Conservation (phyloP, 2,113 vertebrate genomes). For the Rallus limicola region DNA sequence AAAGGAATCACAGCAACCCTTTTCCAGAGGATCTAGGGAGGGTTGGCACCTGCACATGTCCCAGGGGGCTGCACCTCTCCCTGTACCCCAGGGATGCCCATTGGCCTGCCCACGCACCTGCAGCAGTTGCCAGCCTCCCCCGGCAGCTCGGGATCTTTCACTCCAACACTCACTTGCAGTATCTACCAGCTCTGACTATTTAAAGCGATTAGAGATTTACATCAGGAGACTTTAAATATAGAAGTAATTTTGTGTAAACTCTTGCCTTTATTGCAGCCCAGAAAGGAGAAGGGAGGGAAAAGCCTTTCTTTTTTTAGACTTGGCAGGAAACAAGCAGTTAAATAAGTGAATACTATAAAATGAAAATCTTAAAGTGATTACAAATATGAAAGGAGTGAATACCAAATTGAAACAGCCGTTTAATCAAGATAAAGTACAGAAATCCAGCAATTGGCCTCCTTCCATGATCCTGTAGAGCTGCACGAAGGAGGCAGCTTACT, state of each 20-base stretch:
- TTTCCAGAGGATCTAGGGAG: neutral
- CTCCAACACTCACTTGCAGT: neutral
- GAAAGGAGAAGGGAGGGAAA: conserved; percentile 26
- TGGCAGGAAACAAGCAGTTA: conserved; percentile 58
- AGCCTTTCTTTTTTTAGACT: conserved; percentile 41
- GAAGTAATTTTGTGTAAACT: conserved; percentile 42
- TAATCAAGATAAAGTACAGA: conserved; percentile 43
- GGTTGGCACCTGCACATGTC: neutral
- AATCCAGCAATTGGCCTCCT: conserved; percentile 28
- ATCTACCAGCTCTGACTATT: neutral
- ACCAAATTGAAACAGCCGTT: conserved; percentile 24
- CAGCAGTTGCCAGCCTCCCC: neutral
- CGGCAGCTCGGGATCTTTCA: neutral
- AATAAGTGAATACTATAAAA: conserved; percentile 43
- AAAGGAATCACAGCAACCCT: neutral
- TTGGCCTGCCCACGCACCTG: accelerated
- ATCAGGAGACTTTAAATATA: conserved; percentile 31
- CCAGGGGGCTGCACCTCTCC: neutral
- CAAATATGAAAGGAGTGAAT: conserved; percentile 28
- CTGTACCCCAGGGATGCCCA: neutral
- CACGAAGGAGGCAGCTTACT: neutral
- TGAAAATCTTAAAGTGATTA: conserved; percentile 54
- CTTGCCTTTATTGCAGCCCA: neutral
- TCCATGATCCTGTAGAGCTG: conserved; percentile 6
- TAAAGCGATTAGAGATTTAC: neutral